These are phyloP conservation scores for Dolichopus griseipennis DNA, from an alignment of 2,888 invertebrate genomes.

Conservation along the genomic window DNA sequence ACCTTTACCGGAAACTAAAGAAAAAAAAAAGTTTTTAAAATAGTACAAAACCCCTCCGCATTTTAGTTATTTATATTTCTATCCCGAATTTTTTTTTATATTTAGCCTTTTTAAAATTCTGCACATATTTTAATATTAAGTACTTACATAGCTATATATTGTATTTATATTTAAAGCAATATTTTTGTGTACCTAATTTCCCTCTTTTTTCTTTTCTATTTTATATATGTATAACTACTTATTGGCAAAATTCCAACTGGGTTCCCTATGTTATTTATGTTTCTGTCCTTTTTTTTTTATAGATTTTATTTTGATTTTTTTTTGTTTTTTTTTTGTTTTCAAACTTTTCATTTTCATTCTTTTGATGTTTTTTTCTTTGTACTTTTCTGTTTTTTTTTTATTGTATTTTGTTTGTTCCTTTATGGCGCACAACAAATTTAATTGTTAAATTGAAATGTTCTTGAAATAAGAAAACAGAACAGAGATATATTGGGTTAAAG, in stretches of 20 bases:
- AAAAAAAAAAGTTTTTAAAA: no score
- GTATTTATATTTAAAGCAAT: no score
- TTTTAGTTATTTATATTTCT: no score
- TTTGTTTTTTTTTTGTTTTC: neutral
- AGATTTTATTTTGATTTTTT: neutral
- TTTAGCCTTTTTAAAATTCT: neutral
- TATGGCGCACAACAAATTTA: neutral
- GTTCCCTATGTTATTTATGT: slow-evolving; percentile 2
- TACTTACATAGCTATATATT: no score
- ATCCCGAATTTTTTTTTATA: neutral
- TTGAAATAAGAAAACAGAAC: neutral
- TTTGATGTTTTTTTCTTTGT: no score
- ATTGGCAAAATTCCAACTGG: neutral
- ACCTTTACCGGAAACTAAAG: no score
- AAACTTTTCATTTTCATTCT: no score
- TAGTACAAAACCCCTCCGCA: no score
- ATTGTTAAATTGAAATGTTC: slow-evolving; percentile 3
- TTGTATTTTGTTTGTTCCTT: no score
- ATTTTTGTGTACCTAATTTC: neutral
- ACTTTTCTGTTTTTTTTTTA: neutral
- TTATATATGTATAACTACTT: no score
- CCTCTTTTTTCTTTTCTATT: neutral
- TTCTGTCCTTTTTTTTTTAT: neutral
- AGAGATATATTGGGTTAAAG: no score
- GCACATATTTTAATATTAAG: neutral